Conservation (phyloP, 2,888 invertebrate species). For the Allolobophora icterica region DNA sequence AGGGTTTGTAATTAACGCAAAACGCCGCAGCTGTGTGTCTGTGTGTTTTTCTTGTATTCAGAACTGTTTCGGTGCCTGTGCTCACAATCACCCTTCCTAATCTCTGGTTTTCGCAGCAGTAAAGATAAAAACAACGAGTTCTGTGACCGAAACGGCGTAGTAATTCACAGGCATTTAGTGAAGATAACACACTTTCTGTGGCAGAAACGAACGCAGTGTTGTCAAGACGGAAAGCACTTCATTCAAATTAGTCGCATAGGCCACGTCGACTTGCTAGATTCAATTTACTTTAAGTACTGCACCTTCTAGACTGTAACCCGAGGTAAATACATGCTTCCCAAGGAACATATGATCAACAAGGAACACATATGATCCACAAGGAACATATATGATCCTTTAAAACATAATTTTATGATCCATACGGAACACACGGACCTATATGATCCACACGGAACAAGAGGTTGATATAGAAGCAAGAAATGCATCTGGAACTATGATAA, state of each 20-base stretch:
- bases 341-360: too few species aligned
- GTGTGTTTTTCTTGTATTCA: not conserved
- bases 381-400: too few species aligned
- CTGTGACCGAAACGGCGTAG: not conserved
- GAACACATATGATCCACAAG: too few species aligned
- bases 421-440: too few species aligned
- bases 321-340: not conserved
- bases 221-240: too few species aligned
- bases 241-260: too few species aligned
- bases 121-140: not conserved
- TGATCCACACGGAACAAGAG: too few species aligned
- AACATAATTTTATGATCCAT: too few species aligned
- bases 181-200: not conserved
- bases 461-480: not conserved
- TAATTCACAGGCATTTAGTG: not conserved
- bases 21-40: too few species aligned
- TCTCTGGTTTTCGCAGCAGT: not conserved
- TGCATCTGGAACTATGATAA: not conserved
- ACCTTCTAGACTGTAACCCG: not conserved
- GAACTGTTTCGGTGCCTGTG: too few species aligned
- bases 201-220: too few species aligned
- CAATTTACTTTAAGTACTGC: not conserved
- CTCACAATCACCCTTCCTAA: not conserved
- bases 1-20: not conserved
- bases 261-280: not conserved